Conservation (phyloP, 1,140 invertebrate species). For the Drosophila carrolli region DNA sequence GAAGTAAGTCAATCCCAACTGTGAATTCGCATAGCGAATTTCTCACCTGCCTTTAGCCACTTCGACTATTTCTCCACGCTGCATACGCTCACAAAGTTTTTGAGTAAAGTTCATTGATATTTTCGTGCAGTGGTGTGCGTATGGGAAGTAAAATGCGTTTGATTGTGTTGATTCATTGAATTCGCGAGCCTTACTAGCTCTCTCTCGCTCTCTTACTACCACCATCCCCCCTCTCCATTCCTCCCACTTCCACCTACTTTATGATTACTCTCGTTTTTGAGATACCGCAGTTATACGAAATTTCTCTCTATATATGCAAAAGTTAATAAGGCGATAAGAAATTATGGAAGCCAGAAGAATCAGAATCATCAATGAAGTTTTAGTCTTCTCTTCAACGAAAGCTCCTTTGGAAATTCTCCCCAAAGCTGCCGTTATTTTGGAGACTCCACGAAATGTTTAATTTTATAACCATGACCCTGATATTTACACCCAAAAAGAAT, state of each 20-base stretch:
- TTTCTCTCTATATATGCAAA: conserved; percentile 49
- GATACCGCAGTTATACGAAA: conserved; percentile 14
- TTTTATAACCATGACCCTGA: conserved; percentile 84
- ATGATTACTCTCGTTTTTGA: conserved; percentile 21
- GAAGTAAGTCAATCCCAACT: not conserved
- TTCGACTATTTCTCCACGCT: conserved; percentile 45
- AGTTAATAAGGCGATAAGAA: conserved; percentile 39
- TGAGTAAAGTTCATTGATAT: conserved; percentile 84
- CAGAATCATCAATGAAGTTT: conserved; percentile 71
- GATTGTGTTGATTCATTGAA: conserved; percentile 83
- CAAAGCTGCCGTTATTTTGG: conserved; percentile 59
- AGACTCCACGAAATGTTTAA: conserved; percentile 78
- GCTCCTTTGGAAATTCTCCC: conserved; percentile 25
- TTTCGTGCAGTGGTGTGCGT: conserved; percentile 72
- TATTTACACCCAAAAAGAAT: conserved; percentile 64
- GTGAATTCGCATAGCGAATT: conserved; percentile 15
- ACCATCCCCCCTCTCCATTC: not conserved
- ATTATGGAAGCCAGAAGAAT: conserved; percentile 45
- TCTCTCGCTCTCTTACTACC: conserved; percentile 10
- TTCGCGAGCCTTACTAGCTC: conserved; percentile 62
- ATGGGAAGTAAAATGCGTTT: conserved; percentile 33
- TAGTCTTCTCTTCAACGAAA: conserved; percentile 25
- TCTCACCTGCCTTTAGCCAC: conserved; percentile 35
- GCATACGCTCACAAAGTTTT: conserved; percentile 63
- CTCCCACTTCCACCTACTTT: not conserved